phyloP scores from a whole-genome alignment of 2,113 vertebrate species.

The Alosa alosa region DNA sequence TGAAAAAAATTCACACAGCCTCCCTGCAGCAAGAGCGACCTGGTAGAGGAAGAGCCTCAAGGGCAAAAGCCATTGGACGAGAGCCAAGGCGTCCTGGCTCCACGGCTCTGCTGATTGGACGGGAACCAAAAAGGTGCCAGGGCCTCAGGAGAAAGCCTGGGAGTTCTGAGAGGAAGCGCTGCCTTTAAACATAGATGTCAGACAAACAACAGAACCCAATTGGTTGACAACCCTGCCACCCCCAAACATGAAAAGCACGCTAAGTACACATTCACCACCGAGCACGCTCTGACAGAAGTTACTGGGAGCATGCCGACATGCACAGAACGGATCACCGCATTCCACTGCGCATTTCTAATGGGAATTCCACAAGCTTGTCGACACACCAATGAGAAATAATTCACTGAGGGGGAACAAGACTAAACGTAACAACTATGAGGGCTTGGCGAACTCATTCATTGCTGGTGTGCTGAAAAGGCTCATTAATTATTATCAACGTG shows the following conservation, averaged over 20 bases:
- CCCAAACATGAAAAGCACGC: neutral
- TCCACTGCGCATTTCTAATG: neutral
- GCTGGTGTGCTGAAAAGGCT: slow-evolving; percentile 6
- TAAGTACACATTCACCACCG: neutral
- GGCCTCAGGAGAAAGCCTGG: neutral
- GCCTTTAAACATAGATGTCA: neutral
- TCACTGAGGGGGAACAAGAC: slow-evolving; percentile 10
- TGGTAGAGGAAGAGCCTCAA: neutral
- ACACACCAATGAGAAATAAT: neutral
- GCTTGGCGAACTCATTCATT: neutral
- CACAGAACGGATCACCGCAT: neutral
- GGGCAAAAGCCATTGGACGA: slow-evolving; percentile 4
- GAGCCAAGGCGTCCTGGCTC: neutral
- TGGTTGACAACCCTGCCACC: neutral
- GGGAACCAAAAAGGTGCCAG: neutral
- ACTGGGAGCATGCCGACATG: neutral
- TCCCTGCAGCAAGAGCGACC: neutral
- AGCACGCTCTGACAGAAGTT: slow-evolving; percentile 10
- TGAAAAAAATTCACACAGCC: neutral
- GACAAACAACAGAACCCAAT: neutral
- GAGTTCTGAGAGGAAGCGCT: neutral
- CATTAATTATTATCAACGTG: slow-evolving; percentile 25
- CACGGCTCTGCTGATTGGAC: neutral
- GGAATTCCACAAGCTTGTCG: neutral
- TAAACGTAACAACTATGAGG: neutral